Percentiles rank a stretch among this genome's conserved stretches.
Conservation (phyloP, 64 coral and sea anemone genomes). For the Pocillopora damicornis region DNA sequence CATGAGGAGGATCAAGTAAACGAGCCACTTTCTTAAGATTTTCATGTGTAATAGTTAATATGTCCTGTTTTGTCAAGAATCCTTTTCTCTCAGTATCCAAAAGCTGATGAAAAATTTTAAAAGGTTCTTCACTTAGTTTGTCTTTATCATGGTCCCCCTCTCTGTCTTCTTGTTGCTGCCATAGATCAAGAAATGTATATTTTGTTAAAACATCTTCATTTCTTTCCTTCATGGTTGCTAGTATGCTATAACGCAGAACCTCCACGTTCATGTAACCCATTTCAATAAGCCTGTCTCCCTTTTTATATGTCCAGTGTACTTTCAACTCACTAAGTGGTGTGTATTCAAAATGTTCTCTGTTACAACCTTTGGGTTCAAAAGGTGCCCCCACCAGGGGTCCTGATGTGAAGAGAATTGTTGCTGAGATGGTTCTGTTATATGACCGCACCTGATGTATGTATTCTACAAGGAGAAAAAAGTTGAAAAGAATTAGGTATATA, state of each 20-base stretch:
- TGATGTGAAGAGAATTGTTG: conserved; percentile 91
- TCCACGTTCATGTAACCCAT: conserved; percentile 99
- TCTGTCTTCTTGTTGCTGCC: conserved; percentile 32
- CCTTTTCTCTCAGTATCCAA: conserved; percentile 51
- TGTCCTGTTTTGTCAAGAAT: conserved; percentile 54
- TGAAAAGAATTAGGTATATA: not conserved
- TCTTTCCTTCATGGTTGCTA: conserved; percentile 26
- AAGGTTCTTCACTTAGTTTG: conserved; percentile 1
- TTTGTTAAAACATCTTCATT: conserved; percentile 70
- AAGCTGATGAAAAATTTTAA: conserved; percentile 44
- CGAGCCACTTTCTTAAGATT: conserved; percentile 77
- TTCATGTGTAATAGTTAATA: conserved; percentile 50
- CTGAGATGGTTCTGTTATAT: conserved; percentile 89
- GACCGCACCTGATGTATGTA: conserved; percentile 97
- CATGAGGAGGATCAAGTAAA: conserved; percentile 82
- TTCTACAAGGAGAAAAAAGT: conserved; percentile 40
- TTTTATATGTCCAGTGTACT: conserved; percentile 98
- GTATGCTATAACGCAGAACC: conserved; percentile 60
- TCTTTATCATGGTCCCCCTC: conserved; percentile 55
- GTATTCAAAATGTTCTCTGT: conserved; percentile 49
- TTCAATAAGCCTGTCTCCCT: conserved; percentile 86
- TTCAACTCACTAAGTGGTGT: conserved; percentile 66
- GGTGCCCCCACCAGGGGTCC: conserved; percentile 25
- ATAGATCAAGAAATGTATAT: conserved; percentile 56
- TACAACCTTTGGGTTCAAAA: conserved; percentile 62